Percentiles rank a stretch among this genome's conserved stretches.
These are phyloP conservation scores for Porites divaricata DNA, from an alignment of 92 coral and sea anemone species.

Conservation along the genomic window DNA sequence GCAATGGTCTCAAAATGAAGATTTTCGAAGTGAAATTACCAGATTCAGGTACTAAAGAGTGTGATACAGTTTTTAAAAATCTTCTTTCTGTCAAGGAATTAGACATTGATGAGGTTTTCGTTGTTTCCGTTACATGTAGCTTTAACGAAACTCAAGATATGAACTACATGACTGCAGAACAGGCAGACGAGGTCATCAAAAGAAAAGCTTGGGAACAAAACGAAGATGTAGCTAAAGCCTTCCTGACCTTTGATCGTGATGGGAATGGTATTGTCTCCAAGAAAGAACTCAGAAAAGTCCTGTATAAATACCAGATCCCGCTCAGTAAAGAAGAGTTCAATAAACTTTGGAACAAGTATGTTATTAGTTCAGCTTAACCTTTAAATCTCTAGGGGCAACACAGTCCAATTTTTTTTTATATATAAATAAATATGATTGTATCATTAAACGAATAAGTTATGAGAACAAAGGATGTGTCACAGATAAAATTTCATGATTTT, in stretches of 20 bases:
- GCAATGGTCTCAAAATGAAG: too few relatives aligned
- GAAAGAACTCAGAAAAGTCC: slow-evolving; percentile 88
- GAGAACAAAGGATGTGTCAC: too few relatives aligned
- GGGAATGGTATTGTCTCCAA: slow-evolving; percentile 97
- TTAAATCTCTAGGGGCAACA: too few relatives aligned
- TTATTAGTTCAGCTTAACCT: background rate
- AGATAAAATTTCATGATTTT: too few relatives aligned
- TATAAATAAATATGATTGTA: too few relatives aligned
- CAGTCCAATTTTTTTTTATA: too few relatives aligned
- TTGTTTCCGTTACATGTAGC: slow-evolving; percentile 30
- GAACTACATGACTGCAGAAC: slow-evolving; percentile 84
- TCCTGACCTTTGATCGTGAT: slow-evolving; percentile 90
- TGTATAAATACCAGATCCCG: slow-evolving; percentile 92
- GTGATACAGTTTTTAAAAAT: too few relatives aligned
- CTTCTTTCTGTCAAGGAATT: too few relatives aligned
- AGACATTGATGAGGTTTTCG: background rate
- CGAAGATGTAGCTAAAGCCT: slow-evolving; percentile 89
- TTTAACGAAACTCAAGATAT: slow-evolving; percentile 83
- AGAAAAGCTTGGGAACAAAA: slow-evolving; percentile 85
- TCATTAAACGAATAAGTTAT: too few relatives aligned
- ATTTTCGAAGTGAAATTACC: too few relatives aligned
- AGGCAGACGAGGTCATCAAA: slow-evolving; percentile 86
- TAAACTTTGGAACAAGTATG: slow-evolving; percentile 91
- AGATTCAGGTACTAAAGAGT: too few relatives aligned
- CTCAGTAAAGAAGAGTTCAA: slow-evolving; percentile 88